Conservation (phyloP, 2,797 vertebrate genomes). For the Danio tinwini region DNA sequence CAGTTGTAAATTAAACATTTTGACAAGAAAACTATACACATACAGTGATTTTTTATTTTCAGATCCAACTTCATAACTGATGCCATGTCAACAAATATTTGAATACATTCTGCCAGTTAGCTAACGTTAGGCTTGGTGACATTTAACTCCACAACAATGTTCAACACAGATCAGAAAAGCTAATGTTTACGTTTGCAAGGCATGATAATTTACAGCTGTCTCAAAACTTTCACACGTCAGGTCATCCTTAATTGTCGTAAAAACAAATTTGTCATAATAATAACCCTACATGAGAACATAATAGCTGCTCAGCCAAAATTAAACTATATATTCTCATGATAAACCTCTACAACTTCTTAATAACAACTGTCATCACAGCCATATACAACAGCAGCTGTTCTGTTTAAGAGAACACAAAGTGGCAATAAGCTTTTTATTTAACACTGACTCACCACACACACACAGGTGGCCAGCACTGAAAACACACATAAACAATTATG, state of each 20-base stretch:
- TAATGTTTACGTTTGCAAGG: neutral
- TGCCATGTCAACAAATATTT: neutral
- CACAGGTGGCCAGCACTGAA: slow-evolving; percentile 6
- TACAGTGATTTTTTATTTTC: neutral
- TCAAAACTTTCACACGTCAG: neutral
- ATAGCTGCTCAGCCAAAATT: neutral
- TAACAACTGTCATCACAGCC: neutral
- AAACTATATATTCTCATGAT: neutral
- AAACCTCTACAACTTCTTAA: neutral
- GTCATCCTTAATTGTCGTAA: neutral
- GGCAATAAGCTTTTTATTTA: neutral
- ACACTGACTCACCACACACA: neutral
- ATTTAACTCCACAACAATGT: neutral
- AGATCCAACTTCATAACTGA: neutral
- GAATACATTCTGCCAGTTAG: neutral
- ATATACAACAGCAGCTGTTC: neutral
- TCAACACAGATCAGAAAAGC: neutral
- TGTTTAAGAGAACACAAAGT: neutral
- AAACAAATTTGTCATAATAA: neutral
- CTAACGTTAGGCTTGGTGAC: too few species aligned
- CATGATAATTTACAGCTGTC: neutral
- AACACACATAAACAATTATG: neutral
- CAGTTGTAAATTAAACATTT: too few species aligned
- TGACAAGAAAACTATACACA: too few species aligned
- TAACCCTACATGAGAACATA: neutral